Conservation (phyloP, 2,888 invertebrate genomes). For the Heliconius aoede region DNA sequence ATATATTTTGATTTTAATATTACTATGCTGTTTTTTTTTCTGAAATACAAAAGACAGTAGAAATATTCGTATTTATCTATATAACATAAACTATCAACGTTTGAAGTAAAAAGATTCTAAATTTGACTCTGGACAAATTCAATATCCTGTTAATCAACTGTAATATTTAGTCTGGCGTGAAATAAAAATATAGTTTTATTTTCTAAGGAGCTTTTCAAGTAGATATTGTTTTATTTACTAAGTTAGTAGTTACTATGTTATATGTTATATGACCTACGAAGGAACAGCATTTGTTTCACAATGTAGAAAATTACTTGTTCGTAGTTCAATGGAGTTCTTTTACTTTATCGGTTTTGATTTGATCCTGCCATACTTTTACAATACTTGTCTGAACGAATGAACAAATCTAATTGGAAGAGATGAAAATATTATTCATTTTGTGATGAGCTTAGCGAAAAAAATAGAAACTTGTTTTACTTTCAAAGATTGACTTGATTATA, state of each 20-base stretch:
- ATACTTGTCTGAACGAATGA: neutral
- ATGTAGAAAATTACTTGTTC: neutral
- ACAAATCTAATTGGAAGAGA: neutral
- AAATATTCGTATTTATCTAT: neutral
- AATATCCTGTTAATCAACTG: constrained; percentile 7
- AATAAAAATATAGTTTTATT: neutral
- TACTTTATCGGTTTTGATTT: neutral
- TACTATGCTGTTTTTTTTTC: too few relatives aligned
- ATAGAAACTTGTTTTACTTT: too few relatives aligned
- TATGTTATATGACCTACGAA: neutral
- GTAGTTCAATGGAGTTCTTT: neutral
- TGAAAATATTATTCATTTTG: neutral
- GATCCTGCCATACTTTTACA: neutral
- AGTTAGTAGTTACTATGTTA: neutral
- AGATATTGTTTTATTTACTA: neutral
- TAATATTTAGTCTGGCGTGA: neutral
- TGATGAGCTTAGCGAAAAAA: too few relatives aligned
- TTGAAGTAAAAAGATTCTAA: neutral
- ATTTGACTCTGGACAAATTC: neutral
- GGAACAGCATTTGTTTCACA: neutral
- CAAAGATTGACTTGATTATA: too few relatives aligned
- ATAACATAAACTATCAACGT: neutral
- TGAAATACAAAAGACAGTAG: neutral
- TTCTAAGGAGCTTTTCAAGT: neutral
- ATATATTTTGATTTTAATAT: too few relatives aligned